Conservation (phyloP, 1,140 invertebrate species). For the Platyura marginata region DNA sequence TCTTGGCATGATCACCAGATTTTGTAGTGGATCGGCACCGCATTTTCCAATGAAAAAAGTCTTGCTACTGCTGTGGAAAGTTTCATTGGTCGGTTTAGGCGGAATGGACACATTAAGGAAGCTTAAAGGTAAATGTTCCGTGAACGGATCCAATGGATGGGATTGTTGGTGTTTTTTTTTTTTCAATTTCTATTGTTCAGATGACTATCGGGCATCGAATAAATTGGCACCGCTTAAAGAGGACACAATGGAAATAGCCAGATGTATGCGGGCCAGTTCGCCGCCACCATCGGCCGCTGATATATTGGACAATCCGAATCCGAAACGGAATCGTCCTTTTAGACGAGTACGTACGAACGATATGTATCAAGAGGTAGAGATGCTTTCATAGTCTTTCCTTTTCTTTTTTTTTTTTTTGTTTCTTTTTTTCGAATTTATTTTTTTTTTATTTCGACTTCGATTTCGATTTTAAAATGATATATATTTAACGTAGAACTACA, state of each 20-base stretch:
- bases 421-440: too few relatives aligned
- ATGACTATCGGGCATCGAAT: constrained; percentile 47
- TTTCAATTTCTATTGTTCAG: too few relatives aligned
- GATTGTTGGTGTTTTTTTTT: too few relatives aligned
- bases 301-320: constrained; percentile 68
- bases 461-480: too few relatives aligned
- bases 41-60: constrained; percentile 98
- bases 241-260: constrained; percentile 85
- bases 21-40: constrained; percentile 83
- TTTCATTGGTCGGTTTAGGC: constrained; percentile 74
- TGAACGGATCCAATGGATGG: neutral
- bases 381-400: too few relatives aligned
- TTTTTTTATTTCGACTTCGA: too few relatives aligned
- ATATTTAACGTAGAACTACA: too few relatives aligned
- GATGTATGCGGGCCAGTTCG: constrained; percentile 86
- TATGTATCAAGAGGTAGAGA: constrained; percentile 8
- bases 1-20: constrained; percentile 82
- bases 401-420: too few relatives aligned
- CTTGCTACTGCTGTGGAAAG: constrained; percentile 88
- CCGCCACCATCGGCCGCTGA: constrained; percentile 86
- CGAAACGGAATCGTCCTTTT: constrained; percentile 30
- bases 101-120: constrained; percentile 65
- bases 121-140: constrained; percentile 35
- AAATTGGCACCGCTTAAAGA: constrained; percentile 61
- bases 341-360: constrained; percentile 29